Evolutionary conservation across 2,888 invertebrate species (phyloP).

Genomic region (Pyrgus malvae): DNA sequence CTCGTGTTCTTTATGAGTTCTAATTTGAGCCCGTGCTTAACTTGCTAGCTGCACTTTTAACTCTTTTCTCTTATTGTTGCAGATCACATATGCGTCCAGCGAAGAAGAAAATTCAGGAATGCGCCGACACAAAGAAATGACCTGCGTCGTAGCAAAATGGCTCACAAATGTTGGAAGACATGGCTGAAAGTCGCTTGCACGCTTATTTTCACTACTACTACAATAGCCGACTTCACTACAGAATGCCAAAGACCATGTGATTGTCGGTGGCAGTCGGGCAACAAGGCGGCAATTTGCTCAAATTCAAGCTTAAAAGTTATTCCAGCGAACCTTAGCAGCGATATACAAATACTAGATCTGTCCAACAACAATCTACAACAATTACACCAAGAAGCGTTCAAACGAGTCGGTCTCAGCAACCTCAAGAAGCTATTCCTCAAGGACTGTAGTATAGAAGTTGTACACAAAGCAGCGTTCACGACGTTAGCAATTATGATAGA

Average conservation of each 20-base stretch:
- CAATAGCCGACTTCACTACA: constrained; percentile 80
- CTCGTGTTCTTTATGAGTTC: too few species aligned
- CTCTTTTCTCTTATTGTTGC: constrained; percentile 51
- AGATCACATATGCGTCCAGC: constrained; percentile 67
- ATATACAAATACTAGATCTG: constrained; percentile 87
- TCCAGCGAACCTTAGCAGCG: constrained; percentile 87
- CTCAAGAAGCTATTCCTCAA: constrained; percentile 90
- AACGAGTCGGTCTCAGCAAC: constrained; percentile 86
- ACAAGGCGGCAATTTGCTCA: constrained; percentile 91
- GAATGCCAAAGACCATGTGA: constrained; percentile 87
- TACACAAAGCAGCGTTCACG: constrained; percentile 88
- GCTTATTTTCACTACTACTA: constrained; percentile 53
- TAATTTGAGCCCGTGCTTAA: too few species aligned
- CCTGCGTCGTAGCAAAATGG: constrained; percentile 73
- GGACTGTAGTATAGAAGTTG: constrained; percentile 86
- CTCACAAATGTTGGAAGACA: constrained; percentile 74
- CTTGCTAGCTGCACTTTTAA: constrained; percentile 7
- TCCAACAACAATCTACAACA: constrained; percentile 86
- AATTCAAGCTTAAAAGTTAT: constrained; percentile 84
- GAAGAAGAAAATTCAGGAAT: constrained; percentile 59
- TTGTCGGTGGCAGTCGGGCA: constrained; percentile 93
- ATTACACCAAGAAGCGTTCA: constrained; percentile 85
- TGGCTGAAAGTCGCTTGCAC: constrained; percentile 69
- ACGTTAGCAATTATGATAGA: constrained; percentile 90
- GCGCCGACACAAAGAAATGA: constrained; percentile 73